Conservation (phyloP, 2,797 vertebrate genomes). For the Hafferia zeledoni region DNA sequence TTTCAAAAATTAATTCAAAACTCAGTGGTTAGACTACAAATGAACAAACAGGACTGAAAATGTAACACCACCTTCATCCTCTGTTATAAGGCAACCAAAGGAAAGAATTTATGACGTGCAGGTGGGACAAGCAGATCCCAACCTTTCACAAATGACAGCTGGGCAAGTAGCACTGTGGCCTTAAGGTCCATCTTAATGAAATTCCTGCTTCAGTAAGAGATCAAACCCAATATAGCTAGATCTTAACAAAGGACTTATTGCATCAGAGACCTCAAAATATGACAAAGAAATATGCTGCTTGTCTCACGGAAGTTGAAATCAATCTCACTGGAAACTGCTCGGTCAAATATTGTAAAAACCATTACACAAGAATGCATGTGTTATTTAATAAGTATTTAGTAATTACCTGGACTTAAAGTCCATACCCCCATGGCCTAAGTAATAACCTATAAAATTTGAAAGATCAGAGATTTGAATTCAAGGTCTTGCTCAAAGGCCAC, state of each 20-base stretch:
- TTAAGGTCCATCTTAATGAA: neutral
- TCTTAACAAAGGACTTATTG: neutral
- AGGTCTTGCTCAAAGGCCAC: neutral
- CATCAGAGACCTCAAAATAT: neutral
- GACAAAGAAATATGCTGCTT: neutral
- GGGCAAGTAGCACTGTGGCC: neutral
- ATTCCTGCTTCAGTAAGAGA: neutral
- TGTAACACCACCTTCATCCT: neutral
- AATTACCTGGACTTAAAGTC: neutral
- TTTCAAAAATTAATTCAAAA: neutral
- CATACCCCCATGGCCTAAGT: rapidly evolving
- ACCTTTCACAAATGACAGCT: neutral
- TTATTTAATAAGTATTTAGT: neutral
- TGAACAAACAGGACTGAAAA: neutral
- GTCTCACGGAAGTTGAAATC: neutral
- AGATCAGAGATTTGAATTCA: neutral
- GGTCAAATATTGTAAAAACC: neutral
- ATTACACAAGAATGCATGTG: neutral
- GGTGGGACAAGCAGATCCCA: neutral
- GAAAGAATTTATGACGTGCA: neutral
- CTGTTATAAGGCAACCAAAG: neutral
- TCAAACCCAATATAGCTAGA: rapidly evolving
- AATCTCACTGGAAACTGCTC: neutral
- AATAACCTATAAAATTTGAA: neutral
- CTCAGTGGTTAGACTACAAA: neutral